A percentile compares a stretch with the other conserved stretches of the same genome.
Conservation (phyloP, 2,888 invertebrate species). For the Yponomeuta plumbellus region DNA sequence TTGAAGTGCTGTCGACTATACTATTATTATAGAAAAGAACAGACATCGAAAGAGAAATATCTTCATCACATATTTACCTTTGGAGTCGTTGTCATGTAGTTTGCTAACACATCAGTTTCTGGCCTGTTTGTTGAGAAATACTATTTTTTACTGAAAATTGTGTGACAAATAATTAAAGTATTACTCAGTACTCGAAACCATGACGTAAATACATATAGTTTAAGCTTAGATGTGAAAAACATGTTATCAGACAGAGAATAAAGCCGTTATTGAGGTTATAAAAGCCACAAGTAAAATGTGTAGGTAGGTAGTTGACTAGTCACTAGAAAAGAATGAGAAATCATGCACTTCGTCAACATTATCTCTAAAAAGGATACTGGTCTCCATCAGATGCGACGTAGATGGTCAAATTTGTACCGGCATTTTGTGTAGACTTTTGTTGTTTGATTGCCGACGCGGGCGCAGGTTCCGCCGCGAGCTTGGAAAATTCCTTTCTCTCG, state of each 20-base stretch:
- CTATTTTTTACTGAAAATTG: background rate
- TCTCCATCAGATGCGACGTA: conserved; percentile 48
- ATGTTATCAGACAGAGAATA: too few relatives aligned
- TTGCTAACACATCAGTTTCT: conserved; percentile 63
- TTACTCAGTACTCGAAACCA: background rate
- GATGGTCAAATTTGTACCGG: conserved; percentile 58
- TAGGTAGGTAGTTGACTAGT: conserved; percentile 15
- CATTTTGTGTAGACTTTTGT: conserved; percentile 51
- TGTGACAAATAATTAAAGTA: conserved; percentile 8
- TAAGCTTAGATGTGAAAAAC: too few relatives aligned
- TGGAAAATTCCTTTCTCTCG: conserved; percentile 80
- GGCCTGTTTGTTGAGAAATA: conserved; percentile 43
- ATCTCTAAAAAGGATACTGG: conserved; percentile 64
- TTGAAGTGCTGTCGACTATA: too few relatives aligned
- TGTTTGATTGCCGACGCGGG: conserved; percentile 42
- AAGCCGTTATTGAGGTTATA: background rate
- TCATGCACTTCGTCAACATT: background rate
- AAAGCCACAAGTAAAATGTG: conserved; percentile 13
- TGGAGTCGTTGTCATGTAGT: conserved; percentile 58
- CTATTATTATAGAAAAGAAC: too few relatives aligned
- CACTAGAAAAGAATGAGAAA: conserved; percentile 11
- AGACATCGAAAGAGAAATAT: background rate
- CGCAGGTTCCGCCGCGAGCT: conserved; percentile 50
- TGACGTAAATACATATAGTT: too few relatives aligned
- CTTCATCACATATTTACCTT: conserved; percentile 43